Evolutionary conservation across 1,140 invertebrate genomes (phyloP), one percentile per base, ranked within the genome.

Genomic region (Caerostris darwini): DNA sequence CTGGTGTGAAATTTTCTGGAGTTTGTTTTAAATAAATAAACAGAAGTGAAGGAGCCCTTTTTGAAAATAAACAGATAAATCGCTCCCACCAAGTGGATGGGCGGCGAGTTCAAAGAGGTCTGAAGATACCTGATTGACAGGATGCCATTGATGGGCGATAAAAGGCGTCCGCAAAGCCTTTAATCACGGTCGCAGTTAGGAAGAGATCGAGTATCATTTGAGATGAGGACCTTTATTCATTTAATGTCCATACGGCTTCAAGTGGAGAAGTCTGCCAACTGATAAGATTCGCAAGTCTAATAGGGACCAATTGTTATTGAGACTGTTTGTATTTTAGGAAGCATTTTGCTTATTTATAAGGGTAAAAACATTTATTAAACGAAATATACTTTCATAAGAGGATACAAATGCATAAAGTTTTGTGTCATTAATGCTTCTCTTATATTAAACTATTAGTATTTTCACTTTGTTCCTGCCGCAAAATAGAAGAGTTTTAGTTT

Each of bases 121-220:
- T 50, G 10, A 50, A 50, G 71, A 34, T 34, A 77, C 71, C 71
- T 77, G 71, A 77, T 53, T 77, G 71, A 77, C 71, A 77, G 71
- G 34, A 77, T 3, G 4, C 34, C 53, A 77, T 77, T 34, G 71
- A 77, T 77, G 50, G 19, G 10, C 34, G 34, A 53, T 12, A 50
- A 77, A 77, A 77, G 71, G 34, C 71, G 5, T 12, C 71, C 71
- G 71, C 19, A 77, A 77, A 53, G 71, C 71, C 34, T 77, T 50
- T 77, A 77, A 77, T 77, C 71, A 77, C 17, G 71, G 10, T 34
- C 8, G 34, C 50, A 3, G 7, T 53, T 50, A 8, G 50, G 34
- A 5, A 77, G 34, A 5, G 71, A 50, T 77, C 19, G 50, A 50
- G 34, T 77, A 77, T 77, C 71, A 50, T 77, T 53, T 10, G 12